phyloP scores from a whole-genome alignment of 2,888 invertebrate genomes.

The Spodoptera littoralis region DNA sequence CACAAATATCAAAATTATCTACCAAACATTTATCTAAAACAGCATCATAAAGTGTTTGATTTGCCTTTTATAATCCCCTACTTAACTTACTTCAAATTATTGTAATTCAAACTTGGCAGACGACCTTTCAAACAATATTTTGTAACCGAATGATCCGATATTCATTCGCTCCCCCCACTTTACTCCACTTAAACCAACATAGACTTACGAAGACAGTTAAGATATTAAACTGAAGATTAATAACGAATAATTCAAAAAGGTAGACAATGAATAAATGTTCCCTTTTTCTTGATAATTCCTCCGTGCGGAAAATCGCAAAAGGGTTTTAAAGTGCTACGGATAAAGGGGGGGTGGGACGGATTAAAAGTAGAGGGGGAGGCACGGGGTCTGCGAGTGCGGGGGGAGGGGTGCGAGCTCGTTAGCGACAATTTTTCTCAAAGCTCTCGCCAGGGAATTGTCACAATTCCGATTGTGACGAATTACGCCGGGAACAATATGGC shows the following conservation, averaged over 20 bases:
- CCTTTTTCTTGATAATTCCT: slow-evolving; percentile 82
- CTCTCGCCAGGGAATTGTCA: slow-evolving; percentile 84
- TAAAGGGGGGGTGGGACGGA: slow-evolving; percentile 75
- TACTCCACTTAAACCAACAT: slow-evolving; percentile 24
- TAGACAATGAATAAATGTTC: slow-evolving; percentile 76
- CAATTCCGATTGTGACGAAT: slow-evolving; percentile 87
- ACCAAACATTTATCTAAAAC: too few species aligned
- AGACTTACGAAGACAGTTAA: slow-evolving; percentile 43
- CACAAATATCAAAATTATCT: too few species aligned
- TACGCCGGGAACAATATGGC: slow-evolving; percentile 77
- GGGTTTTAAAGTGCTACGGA: slow-evolving; percentile 86
- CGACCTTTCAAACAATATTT: slow-evolving; percentile 9
- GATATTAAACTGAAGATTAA: slow-evolving; percentile 60
- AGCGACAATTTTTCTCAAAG: slow-evolving; percentile 88
- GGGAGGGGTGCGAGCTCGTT: slow-evolving; percentile 79
- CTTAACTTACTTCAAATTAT: slow-evolving; percentile 1
- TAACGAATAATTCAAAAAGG: slow-evolving; percentile 55
- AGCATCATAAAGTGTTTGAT: background rate
- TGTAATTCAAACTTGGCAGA: slow-evolving; percentile 12
- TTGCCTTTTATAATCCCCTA: slow-evolving; percentile 5
- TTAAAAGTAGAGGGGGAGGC: slow-evolving; percentile 75
- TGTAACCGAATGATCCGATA: slow-evolving; percentile 17
- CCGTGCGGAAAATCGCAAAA: slow-evolving; percentile 84
- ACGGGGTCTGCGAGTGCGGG: slow-evolving; percentile 48
- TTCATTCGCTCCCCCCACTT: slow-evolving; percentile 14